Evolutionary conservation across 2,113 vertebrate genomes (phyloP).

Genomic region (Crotalus horridus): DNA sequence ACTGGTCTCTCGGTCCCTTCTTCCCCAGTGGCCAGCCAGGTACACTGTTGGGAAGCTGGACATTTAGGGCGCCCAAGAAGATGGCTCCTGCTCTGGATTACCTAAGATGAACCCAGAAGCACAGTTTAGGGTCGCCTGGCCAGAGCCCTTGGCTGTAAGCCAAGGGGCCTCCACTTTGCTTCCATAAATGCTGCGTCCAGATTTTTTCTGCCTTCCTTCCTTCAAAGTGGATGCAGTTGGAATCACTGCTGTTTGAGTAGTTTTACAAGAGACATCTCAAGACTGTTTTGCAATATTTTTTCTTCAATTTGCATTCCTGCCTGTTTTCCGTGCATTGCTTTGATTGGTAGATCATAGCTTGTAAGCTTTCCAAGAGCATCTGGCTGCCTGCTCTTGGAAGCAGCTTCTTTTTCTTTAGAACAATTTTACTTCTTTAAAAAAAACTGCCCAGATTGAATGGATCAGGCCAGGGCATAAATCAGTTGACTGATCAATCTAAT

Average conservation of each 20-base stretch:
- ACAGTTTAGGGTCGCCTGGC: background rate
- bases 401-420: background rate
- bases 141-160: background rate
- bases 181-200: background rate
- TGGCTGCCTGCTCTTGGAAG: background rate
- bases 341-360: background rate
- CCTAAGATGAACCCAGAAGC: background rate
- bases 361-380: background rate
- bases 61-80: background rate
- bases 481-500: background rate
- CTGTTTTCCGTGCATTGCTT: background rate
- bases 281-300: background rate
- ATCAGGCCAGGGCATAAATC: background rate
- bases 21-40: background rate
- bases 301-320: background rate
- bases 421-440: background rate
- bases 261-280: background rate
- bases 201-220: background rate
- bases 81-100: background rate
- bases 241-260: background rate
- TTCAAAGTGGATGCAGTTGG: background rate
- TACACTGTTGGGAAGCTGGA: background rate
- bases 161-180: background rate
- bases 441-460: background rate
- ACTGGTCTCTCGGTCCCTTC: background rate